Base-by-base conservation (phyloP, 2,888 invertebrate genomes). In the Therioaphis trifolii region DNA sequence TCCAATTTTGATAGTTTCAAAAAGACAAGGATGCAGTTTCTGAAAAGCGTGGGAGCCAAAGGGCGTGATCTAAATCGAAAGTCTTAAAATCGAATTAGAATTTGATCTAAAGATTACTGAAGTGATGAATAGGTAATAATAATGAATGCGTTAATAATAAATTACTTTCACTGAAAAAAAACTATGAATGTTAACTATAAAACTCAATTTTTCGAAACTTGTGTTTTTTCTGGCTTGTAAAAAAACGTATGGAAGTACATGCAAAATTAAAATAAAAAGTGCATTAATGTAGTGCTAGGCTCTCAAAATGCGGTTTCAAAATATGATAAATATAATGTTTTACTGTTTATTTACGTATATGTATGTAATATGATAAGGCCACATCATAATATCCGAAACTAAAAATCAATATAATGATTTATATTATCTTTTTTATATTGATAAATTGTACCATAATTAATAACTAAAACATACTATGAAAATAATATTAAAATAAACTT, bases 51-150 rank as follows among this genome's bases (percentile, higher is more conserved):
- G 27, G 1, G 9, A 27, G 61, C 11, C 2, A 61, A 27, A 4
- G 11, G n/a, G 5, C n/a, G 18, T 40, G 35, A n/a, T n/a, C 52
- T 12, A 55, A 63, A 66, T 7, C 46, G 43, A 61, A 66, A 68
- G 21, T 66, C 29, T 66, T 66, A 78, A 68, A 78, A 68, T 78
- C 40, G 68, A 68, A 78, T 78, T 52, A 24, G 21, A 79, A 40
- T 40, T 40, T 68, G 15, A 52, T 12, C 66, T 35, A 24, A 1
- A 14, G n/a, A 68, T 43, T 78, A 15, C 52, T 18, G 12, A 29
- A 63, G 14, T 29, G n/a, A 46, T 29, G 29, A 76, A 49, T 29
- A 49, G n/a, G n/a, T n/a, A n/a, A 63, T 14, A 7, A 76, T 7
- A 29, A 63, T 14, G 14, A n/a, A 3, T 61, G 27, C 27, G 43